A percentile compares a stretch with the other conserved stretches of the same genome.
Evolutionary conservation across 2,888 invertebrate species (phyloP).

Genomic region (Drosophila kuntzei): DNA sequence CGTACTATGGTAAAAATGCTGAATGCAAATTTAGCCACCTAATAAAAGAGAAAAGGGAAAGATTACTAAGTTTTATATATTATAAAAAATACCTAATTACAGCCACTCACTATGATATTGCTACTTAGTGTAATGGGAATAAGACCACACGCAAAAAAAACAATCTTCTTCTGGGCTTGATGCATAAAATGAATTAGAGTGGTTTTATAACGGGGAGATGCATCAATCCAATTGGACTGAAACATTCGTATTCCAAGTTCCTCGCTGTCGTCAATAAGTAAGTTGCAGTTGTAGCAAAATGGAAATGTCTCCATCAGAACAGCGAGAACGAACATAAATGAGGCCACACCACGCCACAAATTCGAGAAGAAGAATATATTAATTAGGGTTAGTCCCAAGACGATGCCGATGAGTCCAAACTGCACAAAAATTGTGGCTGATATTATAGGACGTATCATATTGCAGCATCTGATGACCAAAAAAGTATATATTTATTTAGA

Average conservation of each 20-base stretch:
- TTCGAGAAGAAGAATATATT: not conserved
- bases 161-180: slow-evolving; percentile 14
- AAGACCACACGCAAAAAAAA: slow-evolving; percentile 20
- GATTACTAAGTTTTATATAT: no score
- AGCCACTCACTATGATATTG: slow-evolving; percentile 24
- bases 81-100: no score
- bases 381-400: not conserved
- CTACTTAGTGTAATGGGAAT: slow-evolving; percentile 20
- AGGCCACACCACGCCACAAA: not conserved
- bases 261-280: not conserved
- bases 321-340: not conserved
- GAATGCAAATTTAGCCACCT: slow-evolving; percentile 31
- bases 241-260: not conserved
- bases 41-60: not conserved
- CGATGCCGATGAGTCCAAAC: not conserved
- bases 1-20: slow-evolving; percentile 24
- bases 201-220: slow-evolving; percentile 8
- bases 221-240: slow-evolving; percentile 6
- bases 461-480: no score
- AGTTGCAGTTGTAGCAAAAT: not conserved
- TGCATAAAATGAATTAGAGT: slow-evolving; percentile 21
- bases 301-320: not conserved
- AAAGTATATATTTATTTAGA: not conserved
- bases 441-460: not conserved
- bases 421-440: not conserved